Evolutionary conservation across 2,888 invertebrate species (phyloP).

Genomic region (Rotaria socialis): DNA sequence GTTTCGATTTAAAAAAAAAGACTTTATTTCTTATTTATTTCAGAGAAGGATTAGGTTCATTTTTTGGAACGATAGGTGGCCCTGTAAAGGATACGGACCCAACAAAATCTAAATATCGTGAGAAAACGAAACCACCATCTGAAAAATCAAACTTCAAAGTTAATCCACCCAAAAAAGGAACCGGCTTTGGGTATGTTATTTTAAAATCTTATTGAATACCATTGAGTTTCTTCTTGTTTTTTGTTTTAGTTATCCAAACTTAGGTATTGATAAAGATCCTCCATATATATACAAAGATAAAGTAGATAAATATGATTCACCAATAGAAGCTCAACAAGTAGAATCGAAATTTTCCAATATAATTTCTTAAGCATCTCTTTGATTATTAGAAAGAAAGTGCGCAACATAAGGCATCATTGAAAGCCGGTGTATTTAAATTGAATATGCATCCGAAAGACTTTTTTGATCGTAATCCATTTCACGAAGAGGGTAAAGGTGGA

Average conservation of each 20-base stretch:
- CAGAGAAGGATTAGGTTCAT: constrained; percentile 55
- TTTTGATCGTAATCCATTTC: constrained; percentile 58
- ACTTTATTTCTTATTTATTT: background rate
- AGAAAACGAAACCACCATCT: constrained; percentile 49
- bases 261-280: constrained; percentile 56
- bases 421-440: constrained; percentile 56
- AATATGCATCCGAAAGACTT: constrained; percentile 57
- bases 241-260: constrained; percentile 53
- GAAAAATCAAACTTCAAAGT: constrained; percentile 53
- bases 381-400: constrained; percentile 49
- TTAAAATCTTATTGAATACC: background rate
- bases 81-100: constrained; percentile 55
- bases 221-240: constrained; percentile 15
- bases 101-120: constrained; percentile 48
- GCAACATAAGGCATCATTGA: constrained; percentile 53
- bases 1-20: constrained; percentile 50
- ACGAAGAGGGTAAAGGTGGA: background rate
- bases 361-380: background rate
- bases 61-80: constrained; percentile 58
- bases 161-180: constrained; percentile 58
- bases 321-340: constrained; percentile 53
- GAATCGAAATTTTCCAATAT: background rate
- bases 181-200: constrained; percentile 57
- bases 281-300: constrained; percentile 50
- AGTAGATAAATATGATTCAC: constrained; percentile 54